Conservation (phyloP, 2,113 vertebrate species). For the Tychaedon coryphoeus region DNA sequence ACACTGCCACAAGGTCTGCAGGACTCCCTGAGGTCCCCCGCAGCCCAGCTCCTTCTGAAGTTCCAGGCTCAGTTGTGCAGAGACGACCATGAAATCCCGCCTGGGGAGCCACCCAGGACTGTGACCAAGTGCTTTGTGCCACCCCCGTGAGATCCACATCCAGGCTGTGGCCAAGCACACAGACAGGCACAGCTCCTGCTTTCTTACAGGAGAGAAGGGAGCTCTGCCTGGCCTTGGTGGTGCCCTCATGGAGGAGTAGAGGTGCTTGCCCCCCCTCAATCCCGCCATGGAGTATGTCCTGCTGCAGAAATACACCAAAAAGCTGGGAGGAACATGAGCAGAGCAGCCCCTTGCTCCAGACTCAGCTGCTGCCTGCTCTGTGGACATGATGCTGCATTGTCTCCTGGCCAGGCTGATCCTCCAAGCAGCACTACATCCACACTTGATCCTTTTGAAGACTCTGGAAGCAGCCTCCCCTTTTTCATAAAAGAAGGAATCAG, state of each 20-base stretch:
- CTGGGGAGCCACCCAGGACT: neutral
- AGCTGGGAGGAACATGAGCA: neutral
- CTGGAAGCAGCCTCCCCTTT: neutral
- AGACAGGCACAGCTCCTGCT: neutral
- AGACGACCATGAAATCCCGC: neutral
- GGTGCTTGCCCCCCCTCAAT: neutral
- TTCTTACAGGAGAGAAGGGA: neutral
- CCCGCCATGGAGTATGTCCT: neutral
- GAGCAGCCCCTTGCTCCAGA: neutral
- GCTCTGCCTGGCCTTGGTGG: neutral
- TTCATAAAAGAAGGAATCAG: neutral
- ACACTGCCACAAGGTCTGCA: neutral
- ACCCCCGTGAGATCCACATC: rapidly evolving
- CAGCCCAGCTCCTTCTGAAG: neutral
- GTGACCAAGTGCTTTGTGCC: neutral
- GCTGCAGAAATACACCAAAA: neutral
- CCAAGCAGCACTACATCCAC: neutral
- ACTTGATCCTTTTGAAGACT: rapidly evolving
- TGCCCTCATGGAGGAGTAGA: neutral
- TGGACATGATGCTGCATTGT: rapidly evolving
- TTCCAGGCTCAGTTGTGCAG: neutral
- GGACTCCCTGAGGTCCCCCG: neutral
- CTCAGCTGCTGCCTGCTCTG: neutral
- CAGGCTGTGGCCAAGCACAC: neutral
- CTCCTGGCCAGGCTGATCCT: neutral